Evolutionary conservation across 2,888 invertebrate species (phyloP).

Genomic region (Liodrosophila aerea): DNA sequence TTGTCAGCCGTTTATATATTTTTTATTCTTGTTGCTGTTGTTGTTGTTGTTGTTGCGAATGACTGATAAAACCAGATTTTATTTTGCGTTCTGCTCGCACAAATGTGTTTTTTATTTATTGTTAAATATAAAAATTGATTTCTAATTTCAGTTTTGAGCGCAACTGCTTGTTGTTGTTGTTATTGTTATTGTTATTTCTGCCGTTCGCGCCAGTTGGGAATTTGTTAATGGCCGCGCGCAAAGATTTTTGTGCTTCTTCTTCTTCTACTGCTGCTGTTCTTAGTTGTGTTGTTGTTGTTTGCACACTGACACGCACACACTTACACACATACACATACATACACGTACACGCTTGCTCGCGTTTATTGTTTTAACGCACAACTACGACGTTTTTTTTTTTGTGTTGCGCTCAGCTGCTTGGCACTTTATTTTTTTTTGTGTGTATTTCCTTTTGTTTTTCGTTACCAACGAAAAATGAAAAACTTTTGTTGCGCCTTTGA

Average conservation of each 20-base stretch:
- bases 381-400: slow-evolving; percentile 72
- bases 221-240: slow-evolving; percentile 61
- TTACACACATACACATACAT: slow-evolving; percentile 30
- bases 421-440: slow-evolving; percentile 37
- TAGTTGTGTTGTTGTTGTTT: slow-evolving; percentile 60
- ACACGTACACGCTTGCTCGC: slow-evolving; percentile 26
- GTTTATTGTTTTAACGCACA: slow-evolving; percentile 71
- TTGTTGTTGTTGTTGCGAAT: slow-evolving; percentile 34
- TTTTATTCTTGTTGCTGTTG: slow-evolving; percentile 23
- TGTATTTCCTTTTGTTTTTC: slow-evolving; percentile 23
- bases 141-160: slow-evolving; percentile 65
- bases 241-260: slow-evolving; percentile 46
- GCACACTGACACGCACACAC: slow-evolving; percentile 14
- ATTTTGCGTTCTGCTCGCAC: slow-evolving; percentile 46
- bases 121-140: slow-evolving; percentile 66
- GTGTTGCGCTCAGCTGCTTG: slow-evolving; percentile 62
- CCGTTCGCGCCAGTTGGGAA: slow-evolving; percentile 42
- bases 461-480: slow-evolving; percentile 56
- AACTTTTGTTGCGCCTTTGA: slow-evolving; percentile 75
- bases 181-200: slow-evolving; percentile 24
- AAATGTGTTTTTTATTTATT: slow-evolving; percentile 29
- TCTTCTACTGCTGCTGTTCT: slow-evolving; percentile 25
- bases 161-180: slow-evolving; percentile 25
- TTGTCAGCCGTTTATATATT: slow-evolving; percentile 46
- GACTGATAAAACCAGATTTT: slow-evolving; percentile 75